phyloP scores from a whole-genome alignment of 2,113 vertebrate genomes.

The Benthochromis sp. region DNA sequence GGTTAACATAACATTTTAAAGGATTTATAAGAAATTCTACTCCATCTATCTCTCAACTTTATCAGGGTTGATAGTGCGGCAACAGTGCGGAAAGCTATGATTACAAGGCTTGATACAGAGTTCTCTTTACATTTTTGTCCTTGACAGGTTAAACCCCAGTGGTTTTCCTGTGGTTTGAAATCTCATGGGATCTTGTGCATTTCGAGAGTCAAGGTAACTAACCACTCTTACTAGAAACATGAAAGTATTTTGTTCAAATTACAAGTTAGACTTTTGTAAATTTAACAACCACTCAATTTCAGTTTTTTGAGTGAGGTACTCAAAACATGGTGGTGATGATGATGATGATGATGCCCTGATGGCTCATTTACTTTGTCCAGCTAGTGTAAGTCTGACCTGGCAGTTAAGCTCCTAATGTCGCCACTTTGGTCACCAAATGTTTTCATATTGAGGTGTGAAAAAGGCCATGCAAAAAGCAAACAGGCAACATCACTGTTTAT shows the following conservation, averaged over 20 bases:
- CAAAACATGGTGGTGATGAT: not conserved
- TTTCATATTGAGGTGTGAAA: not conserved
- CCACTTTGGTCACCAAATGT: not conserved
- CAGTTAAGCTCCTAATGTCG: not conserved
- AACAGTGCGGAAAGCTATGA: not conserved
- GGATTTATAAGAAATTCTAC: not conserved
- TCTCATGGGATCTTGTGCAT: not conserved
- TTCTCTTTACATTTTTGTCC: not conserved
- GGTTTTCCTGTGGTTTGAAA: not conserved
- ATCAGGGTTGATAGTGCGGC: not conserved
- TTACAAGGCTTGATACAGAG: not conserved
- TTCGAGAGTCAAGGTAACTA: not conserved
- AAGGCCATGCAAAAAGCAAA: not conserved
- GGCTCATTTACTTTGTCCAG: not conserved
- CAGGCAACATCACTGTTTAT: not conserved
- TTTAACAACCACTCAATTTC: not conserved
- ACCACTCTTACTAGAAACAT: not conserved
- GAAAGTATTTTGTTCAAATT: not conserved
- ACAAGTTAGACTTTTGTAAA: not conserved
- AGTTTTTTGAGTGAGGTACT: not conserved
- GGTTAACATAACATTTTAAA: not conserved
- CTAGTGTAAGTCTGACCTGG: not conserved
- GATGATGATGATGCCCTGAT: not conserved
- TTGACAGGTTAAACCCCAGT: not conserved
- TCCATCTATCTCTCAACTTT: not conserved